These are phyloP conservation scores for Antheraea yamamai DNA, from an alignment of 2,888 invertebrate genomes.

Conservation along the genomic window DNA sequence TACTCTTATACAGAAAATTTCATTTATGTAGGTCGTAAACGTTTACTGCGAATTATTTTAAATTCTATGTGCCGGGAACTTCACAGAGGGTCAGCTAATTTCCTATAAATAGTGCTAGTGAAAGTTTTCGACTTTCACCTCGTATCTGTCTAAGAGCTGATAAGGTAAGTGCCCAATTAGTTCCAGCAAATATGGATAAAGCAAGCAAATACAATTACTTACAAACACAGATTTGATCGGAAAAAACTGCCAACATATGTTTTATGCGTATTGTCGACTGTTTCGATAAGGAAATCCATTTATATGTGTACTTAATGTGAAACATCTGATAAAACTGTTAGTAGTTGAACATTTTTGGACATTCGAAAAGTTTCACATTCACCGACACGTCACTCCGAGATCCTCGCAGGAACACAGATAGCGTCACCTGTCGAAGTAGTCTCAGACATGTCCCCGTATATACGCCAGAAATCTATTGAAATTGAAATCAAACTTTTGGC, in stretches of 20 bases:
- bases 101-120: not conserved
- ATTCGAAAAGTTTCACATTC: conserved; percentile 6
- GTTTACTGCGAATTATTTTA: not conserved
- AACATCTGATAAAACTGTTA: not conserved
- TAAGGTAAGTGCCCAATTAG: not conserved
- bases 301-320: too few species aligned
- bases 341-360: not conserved
- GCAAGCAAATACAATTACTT: not conserved
- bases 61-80: not conserved
- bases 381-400: not conserved
- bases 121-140: not conserved
- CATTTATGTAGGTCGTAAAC: not conserved
- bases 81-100: not conserved
- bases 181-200: not conserved
- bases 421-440: conserved; percentile 15
- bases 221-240: too few species aligned
- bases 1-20: not conserved
- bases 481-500: not conserved
- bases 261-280: not conserved
- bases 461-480: not conserved
- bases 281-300: not conserved
- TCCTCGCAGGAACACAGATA: conserved; percentile 8
- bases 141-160: not conserved
- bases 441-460: not conserved
- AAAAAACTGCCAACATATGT: too few species aligned